A percentile compares a stretch with the other conserved stretches of the same genome.
Conservation (phyloP, 2,888 invertebrate species). For the Cantharis nigra region DNA sequence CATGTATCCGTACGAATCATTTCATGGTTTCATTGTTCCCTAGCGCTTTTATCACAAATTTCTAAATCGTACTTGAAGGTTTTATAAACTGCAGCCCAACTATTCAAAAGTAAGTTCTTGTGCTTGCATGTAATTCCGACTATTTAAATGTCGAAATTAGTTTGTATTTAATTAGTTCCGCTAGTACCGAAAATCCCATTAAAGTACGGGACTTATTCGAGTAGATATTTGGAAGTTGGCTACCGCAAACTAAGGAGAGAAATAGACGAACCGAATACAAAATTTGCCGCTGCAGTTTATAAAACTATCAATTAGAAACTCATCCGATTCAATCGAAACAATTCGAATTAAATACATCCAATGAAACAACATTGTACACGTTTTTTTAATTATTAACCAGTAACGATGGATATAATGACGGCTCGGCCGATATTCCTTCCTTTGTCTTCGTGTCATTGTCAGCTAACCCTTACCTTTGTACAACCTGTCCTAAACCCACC, state of each 20-base stretch:
- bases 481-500: slow-evolving; percentile 48
- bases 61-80: slow-evolving; percentile 31
- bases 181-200: slow-evolving; percentile 17
- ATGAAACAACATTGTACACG: slow-evolving; percentile 51
- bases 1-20: slow-evolving; percentile 42
- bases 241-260: slow-evolving; percentile 5
- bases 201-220: slow-evolving; percentile 16
- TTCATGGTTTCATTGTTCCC: slow-evolving; percentile 35
- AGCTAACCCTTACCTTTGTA: slow-evolving; percentile 54
- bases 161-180: slow-evolving; percentile 30
- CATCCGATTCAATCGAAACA: slow-evolving; percentile 30
- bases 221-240: slow-evolving; percentile 18
- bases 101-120: slow-evolving; percentile 8
- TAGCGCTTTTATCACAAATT: slow-evolving; percentile 31
- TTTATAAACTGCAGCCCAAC: slow-evolving; percentile 33
- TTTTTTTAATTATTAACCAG: slow-evolving; percentile 27
- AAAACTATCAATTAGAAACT: slow-evolving; percentile 19
- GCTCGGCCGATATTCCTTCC: slow-evolving; percentile 64
- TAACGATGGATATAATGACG: slow-evolving; percentile 50
- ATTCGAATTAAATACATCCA: slow-evolving; percentile 24
- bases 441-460: slow-evolving; percentile 84
- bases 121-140: slow-evolving; percentile 10
- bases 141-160: slow-evolving; percentile 26
- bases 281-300: slow-evolving; percentile 26
- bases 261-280: not conserved